Evolutionary conservation across 2,113 vertebrate species (phyloP), one percentile per base, ranked within the genome.

Genomic region (Stigmatopora argus): DNA sequence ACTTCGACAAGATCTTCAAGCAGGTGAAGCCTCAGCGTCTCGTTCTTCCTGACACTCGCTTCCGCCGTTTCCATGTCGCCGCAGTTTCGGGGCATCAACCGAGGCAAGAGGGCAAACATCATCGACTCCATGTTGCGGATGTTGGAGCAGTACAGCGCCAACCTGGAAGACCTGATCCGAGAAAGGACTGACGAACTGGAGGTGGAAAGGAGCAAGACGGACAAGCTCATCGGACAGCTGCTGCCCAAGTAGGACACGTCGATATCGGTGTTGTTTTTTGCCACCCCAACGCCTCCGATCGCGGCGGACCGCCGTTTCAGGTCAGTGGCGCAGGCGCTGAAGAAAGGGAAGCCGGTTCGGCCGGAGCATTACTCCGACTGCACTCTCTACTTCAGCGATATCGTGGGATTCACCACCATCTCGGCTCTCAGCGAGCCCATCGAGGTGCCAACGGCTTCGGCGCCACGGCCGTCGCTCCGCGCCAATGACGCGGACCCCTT

Each of bases 371-470:
- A 94, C 17, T 88, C 92, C 4, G 91, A 93, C 61, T 91, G 91
- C 70, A 94, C 94, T 0, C 89, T 95, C 3, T 95, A 95, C 77
- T 94, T 94, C 83, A 95, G 94, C 1, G 94, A 95, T 84, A 95
- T 95, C 0, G 93, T 95, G 58, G 94, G 94, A 35, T 95, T 95
- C 77, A 95, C 94, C 9, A 95, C 94, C 56, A 95, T 95, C 78
- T 95, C 93, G 0, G 91, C 93, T 70, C 91, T 95, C 72, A 95
- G 94, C 1, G 93, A 95, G 8, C 94, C 94, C 71, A 95, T 95
- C 0, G 94, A 95, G 82, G 94, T 95, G 73, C 2, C 4, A 51
- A 55, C 0, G 12, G 9, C 38, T 41, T 4, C 26, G 26, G 26
- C 26, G 26, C 26, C 26, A 1, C 26, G 26, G 1, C 3, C 26